Base-by-base conservation (phyloP, 2,797 vertebrate genomes). In the Ctenopoma multispine region DNA sequence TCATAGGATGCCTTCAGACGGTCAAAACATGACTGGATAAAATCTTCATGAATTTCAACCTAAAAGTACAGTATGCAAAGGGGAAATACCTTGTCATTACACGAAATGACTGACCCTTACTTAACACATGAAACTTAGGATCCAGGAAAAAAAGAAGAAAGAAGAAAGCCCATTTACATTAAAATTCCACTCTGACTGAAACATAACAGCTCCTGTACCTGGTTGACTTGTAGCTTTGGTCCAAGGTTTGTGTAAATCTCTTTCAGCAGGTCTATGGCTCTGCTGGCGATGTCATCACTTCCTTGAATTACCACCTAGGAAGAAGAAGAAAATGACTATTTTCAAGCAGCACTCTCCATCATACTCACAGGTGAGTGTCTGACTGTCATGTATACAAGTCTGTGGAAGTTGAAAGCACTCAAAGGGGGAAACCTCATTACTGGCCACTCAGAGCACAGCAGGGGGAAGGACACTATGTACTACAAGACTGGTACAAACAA, bases 211-310 rank as follows among this genome's bases (percentile, higher is more conserved):
- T 6, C 66, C 4, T 7, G 86, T 90, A 99, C 98, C 97, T 99
- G 98, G 93, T 97, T 99, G 83, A 97, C 97, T 94, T 99, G 98
- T 70, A 99, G 94, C 90, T 98, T 97, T 86, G 98, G 98, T 86
- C 98, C 98, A 69, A 99, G 98, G 87, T 99, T 99, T 75, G 98
- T 99, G 89, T 99, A 99, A 87, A 99, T 99, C 91, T 99, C 98
- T 89, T 99, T 99, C 77, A 99, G 95, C 76, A 99, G 95, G 92
- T 99, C 98, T 89, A 99, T 99, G 83, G 98, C 98, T 95, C 98
- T 93, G 86, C 91, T 97, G 70, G 97, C 98, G 40, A 99, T 99
- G 87, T 99, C 98, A 71, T 99, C 98, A 80, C 95, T 99, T 93
- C 98, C 98, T 93, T 99, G 98, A 94, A 99, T 99, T 76, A 99